phyloP scores from a whole-genome alignment of 2,888 invertebrate species.

The Gerris lacustris region DNA sequence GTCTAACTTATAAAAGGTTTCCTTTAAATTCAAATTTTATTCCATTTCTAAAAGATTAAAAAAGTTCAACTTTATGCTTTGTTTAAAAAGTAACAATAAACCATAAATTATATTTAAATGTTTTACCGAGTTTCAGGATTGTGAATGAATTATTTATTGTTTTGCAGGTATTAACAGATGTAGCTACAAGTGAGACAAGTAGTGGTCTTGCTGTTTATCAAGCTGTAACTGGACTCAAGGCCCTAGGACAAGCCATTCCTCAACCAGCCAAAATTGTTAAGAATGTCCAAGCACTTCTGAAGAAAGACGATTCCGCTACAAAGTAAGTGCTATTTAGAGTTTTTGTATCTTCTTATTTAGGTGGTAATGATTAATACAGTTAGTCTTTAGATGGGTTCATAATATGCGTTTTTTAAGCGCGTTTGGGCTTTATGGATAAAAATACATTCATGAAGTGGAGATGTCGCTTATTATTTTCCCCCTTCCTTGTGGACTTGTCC shows the following conservation, averaged over 20 bases:
- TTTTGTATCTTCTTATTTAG: background rate
- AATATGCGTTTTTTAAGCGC: too few relatives aligned
- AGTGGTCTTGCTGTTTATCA: constrained; percentile 60
- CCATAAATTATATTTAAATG: too few relatives aligned
- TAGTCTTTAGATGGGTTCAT: constrained; percentile 7
- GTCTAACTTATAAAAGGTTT: too few relatives aligned
- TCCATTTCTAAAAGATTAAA: too few relatives aligned
- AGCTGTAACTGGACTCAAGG: constrained; percentile 55
- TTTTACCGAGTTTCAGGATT: too few relatives aligned
- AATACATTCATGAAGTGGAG: too few relatives aligned
- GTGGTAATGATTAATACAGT: constrained; percentile 4
- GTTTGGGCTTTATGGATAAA: too few relatives aligned
- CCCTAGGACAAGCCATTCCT: constrained; percentile 49
- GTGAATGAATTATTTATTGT: background rate
- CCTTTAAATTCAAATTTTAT: too few relatives aligned
- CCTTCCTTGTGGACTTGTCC: too few relatives aligned
- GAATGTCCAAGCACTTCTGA: constrained; percentile 60
- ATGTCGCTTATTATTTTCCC: background rate
- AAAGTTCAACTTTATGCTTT: too few relatives aligned
- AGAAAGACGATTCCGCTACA: constrained; percentile 68
- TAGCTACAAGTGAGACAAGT: constrained; percentile 53
- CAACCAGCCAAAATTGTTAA: constrained; percentile 57
- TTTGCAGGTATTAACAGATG: constrained; percentile 30
- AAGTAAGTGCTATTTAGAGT: constrained; percentile 42
- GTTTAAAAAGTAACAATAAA: too few relatives aligned